Evolutionary conservation across 2,113 vertebrate genomes (phyloP).

Genomic region (Elaphurus davidianus): DNA sequence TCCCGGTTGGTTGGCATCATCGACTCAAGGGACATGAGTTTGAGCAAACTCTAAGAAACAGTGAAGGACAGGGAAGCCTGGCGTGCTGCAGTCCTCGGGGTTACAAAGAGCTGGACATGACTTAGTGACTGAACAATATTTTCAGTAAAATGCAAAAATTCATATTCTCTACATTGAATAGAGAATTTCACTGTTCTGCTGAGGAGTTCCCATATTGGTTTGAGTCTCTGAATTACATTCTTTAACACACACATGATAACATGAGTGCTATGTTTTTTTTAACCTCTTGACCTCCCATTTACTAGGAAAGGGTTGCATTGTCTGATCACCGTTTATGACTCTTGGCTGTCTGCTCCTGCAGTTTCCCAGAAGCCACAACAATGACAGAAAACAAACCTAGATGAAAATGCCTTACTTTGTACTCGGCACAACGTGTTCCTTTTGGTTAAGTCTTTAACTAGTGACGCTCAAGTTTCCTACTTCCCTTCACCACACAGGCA

Average conservation of each 20-base stretch:
- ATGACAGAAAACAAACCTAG: not conserved
- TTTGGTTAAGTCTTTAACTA: not conserved
- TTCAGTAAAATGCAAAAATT: not conserved
- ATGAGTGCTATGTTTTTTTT: not conserved
- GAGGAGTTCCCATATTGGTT: not conserved
- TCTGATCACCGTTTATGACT: not conserved
- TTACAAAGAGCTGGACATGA: no score
- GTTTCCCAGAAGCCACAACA: constrained; percentile 21
- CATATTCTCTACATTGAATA: not conserved
- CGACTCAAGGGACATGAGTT: no score
- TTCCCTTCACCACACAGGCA: not conserved
- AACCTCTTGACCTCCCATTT: not conserved
- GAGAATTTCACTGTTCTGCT: not conserved
- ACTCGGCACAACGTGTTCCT: not conserved
- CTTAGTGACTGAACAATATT: not conserved
- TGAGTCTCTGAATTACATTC: not conserved
- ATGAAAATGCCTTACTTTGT: not conserved
- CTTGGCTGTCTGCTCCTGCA: not conserved
- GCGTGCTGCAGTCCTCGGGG: no score
- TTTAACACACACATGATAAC: not conserved
- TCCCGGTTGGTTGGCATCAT: not conserved
- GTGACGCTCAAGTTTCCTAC: not conserved
- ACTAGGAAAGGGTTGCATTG: not conserved
- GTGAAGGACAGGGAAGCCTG: no score
- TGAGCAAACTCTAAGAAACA: no score